Base-by-base conservation (phyloP, 37 sponge, comb jelly and placozoan species). In the Halisarca cf. caerulea region DNA sequence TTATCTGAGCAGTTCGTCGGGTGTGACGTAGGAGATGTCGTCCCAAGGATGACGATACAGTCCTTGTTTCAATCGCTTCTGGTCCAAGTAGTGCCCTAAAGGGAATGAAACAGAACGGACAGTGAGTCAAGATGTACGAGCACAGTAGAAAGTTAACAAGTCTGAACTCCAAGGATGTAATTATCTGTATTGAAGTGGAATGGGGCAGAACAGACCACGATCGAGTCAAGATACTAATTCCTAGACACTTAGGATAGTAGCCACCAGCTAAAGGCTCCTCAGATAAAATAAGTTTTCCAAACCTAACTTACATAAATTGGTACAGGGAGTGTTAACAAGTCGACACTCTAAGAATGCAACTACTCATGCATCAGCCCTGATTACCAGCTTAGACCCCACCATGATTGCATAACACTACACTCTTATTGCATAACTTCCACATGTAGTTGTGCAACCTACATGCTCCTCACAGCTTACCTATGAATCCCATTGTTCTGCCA, bases 1-100 rank as follows among this genome's bases (percentile, higher is more conserved):
- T 47, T 11, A 47, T 14, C 30, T 62, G 25, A 41, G 24, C 0
- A 74, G 77, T 20, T 86, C 86, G 66, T 91, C 92, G 0, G 98
- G 98, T 20, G 62, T 39, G 66, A 98, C 53, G 84, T 98, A 98
- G 38, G 98, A 86, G 60, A 98, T 98, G 89, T 98, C 98, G 59
- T 98, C 98, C 98, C 98, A 98, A 2, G 98, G 98, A 66, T 98
- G 98, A 30, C 98, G 88, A 59, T 98, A 98, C 58, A 98, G 84
- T 21, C 98, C 98, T 70, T 98, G 98, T 83, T 98, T 98, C 80
- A 98, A 78, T 44, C 98, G 42, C 77, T 88, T 91, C 92, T 98
- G 98, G 71, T 98, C 98, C 66, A 98, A 66, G 58, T 92, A 98
- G 83, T 98, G 98, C 4, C 98, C 97, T 96, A 66, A 5, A 78